Evolutionary conservation across 2,113 vertebrate genomes (phyloP).

Genomic region (Phyllostomus hastatus): DNA sequence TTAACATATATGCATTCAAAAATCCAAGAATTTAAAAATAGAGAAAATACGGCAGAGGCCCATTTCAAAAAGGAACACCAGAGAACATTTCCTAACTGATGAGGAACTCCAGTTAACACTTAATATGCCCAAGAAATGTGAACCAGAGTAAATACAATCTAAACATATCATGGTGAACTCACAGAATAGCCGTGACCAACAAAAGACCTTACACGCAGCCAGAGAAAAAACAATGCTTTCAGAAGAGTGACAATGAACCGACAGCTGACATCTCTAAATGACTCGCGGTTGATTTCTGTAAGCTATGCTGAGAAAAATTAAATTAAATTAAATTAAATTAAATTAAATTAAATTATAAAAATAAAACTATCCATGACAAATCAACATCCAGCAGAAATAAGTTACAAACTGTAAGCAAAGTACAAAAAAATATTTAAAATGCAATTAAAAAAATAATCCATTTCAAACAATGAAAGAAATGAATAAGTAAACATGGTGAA

Average conservation of each 20-base stretch:
- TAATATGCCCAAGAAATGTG: not conserved
- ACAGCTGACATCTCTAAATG: not conserved
- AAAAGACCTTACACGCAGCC: not conserved
- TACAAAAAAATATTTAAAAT: not conserved
- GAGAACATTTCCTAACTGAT: not conserved
- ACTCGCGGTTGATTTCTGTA: not conserved
- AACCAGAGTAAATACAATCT: not conserved
- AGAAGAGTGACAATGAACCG: not conserved
- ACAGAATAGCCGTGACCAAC: not conserved
- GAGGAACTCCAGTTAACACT: not conserved
- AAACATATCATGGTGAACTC: not conserved
- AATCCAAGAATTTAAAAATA: not conserved
- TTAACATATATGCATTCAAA: not conserved
- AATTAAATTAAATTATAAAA: too few species aligned
- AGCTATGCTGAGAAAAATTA: not conserved
- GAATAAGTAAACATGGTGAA: not conserved
- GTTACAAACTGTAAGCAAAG: not conserved
- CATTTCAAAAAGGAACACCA: not conserved
- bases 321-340: too few species aligned
- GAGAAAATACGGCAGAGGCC: not conserved
- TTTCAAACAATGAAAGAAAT: not conserved
- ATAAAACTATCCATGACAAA: not conserved
- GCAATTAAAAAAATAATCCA: not conserved
- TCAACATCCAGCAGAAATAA: not conserved
- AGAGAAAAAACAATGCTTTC: not conserved